Base-by-base conservation (phyloP, 1,140 invertebrate species). In the Vanessa tameamea region DNA sequence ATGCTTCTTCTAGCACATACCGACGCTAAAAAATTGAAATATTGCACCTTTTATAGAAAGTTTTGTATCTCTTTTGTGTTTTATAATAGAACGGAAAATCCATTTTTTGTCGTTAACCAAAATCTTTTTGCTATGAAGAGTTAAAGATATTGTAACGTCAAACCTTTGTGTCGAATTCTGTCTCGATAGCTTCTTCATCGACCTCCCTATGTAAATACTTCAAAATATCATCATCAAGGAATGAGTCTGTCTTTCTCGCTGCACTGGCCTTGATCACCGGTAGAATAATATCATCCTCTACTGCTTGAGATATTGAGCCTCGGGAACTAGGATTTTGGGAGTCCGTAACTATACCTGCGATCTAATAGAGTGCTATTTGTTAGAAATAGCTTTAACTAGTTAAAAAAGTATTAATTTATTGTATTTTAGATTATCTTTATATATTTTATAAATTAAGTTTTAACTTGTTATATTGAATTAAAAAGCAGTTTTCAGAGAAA, bases 81-180 rank as follows among this genome's bases (percentile, higher is more conserved):
- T 31, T 31, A 4, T 31, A 31, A 31, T 0, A 31, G 26, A 8
- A 47, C 12, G 9, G 47, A 48, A 48, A 48, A 48, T 13, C 14
- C 11, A 3, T 31, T 31, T 31, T 31, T 31, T 31, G 2, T 31
- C 26, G 2, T 4, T 31, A 31, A 31, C 2, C 26, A 31, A 31
- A 31, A 31, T 31, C 3, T 31, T 6, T 31, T 0, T 43, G 37
- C 6, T 43, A 43, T 5, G 37, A 43, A 0, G 6, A 31, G 26
- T 31, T 43, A 6, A 43, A 43, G 0, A 43, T 50, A 50, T 50
- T 50, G 15, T 15, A n/a, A 50, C 8, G 6, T 16, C 31, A 59
- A 82, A 95, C 95, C 90, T 95, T 95, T 14, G 89, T 76, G 78
- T 95, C 94, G 85, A 96, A 95, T 87, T 96, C 96, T 79, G 93